phyloP scores from a whole-genome alignment of 2,113 vertebrate genomes.

The Genyomyrus donnyi region DNA sequence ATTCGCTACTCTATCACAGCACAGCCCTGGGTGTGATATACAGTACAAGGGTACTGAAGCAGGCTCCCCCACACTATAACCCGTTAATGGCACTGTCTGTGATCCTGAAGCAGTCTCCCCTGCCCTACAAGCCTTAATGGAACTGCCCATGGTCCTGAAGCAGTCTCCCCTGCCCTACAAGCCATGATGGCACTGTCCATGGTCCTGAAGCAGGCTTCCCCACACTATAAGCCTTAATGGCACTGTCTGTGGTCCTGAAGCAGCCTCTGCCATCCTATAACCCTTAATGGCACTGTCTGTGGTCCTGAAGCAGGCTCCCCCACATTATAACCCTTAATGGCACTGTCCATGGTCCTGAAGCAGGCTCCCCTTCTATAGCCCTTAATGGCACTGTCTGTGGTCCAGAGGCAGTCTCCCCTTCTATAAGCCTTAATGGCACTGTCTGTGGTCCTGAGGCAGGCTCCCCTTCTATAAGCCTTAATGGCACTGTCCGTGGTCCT shows the following conservation, averaged over 20 bases:
- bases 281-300: not conserved
- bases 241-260: not conserved
- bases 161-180: not conserved
- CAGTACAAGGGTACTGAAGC: not conserved
- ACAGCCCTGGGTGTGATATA: not conserved
- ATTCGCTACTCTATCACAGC: not conserved
- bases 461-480: too few relatives aligned
- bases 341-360: too few relatives aligned
- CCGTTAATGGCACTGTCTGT: not conserved
- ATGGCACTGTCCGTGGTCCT: not conserved
- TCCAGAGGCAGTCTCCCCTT: too few relatives aligned
- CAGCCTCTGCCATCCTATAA: too few relatives aligned
- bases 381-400: too few relatives aligned
- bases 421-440: too few relatives aligned
- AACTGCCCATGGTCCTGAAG: not conserved
- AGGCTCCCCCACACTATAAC: not conserved
- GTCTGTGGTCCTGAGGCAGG: too few relatives aligned
- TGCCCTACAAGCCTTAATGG: not conserved
- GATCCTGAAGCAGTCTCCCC: not conserved
- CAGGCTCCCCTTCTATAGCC: too few relatives aligned
- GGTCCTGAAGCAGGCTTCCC: not conserved
- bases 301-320: not conserved
- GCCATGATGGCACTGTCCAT: not conserved
- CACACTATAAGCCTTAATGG: too few relatives aligned
- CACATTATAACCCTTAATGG: not conserved